A percentile compares a stretch with the other conserved stretches of the same genome.
Conservation (phyloP, 92 coral and sea anemone species). For the Diadumene lineata region DNA sequence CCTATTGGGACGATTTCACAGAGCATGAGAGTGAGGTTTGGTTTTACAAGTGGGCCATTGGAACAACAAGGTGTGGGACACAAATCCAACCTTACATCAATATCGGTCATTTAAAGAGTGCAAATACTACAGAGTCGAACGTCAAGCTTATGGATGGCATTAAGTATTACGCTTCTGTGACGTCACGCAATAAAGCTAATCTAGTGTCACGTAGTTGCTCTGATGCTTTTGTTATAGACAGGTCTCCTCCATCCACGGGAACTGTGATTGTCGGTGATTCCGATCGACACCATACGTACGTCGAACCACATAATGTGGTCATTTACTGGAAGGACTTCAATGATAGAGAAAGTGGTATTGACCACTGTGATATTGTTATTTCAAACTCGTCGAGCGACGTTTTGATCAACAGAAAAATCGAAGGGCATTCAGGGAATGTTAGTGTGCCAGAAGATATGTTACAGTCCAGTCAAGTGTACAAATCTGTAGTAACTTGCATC, state of each 20-base stretch:
- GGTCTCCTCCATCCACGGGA: constrained; percentile 71
- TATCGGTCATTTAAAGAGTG: constrained; percentile 66
- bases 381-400: neutral
- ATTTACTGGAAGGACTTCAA: constrained; percentile 67
- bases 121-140: constrained; percentile 73
- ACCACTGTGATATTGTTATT: constrained; percentile 53
- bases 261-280: constrained; percentile 45
- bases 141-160: constrained; percentile 56
- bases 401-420: constrained; percentile 13
- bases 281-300: constrained; percentile 26
- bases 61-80: constrained; percentile 85
- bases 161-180: constrained; percentile 79
- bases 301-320: constrained; percentile 16
- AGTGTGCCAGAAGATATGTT: constrained; percentile 28
- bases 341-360: constrained; percentile 80
- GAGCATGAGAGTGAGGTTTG: constrained; percentile 90
- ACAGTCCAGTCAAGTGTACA: constrained; percentile 36
- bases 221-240: constrained; percentile 77
- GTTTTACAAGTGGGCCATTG: constrained; percentile 98
- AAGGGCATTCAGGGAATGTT: constrained; percentile 20
- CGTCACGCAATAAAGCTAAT: constrained; percentile 83
- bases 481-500: constrained; percentile 49
- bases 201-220: constrained; percentile 88
- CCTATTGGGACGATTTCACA: constrained; percentile 72
- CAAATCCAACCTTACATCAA: constrained; percentile 91